Conservation (phyloP, 2,797 vertebrate genomes). For the Otus scops region DNA sequence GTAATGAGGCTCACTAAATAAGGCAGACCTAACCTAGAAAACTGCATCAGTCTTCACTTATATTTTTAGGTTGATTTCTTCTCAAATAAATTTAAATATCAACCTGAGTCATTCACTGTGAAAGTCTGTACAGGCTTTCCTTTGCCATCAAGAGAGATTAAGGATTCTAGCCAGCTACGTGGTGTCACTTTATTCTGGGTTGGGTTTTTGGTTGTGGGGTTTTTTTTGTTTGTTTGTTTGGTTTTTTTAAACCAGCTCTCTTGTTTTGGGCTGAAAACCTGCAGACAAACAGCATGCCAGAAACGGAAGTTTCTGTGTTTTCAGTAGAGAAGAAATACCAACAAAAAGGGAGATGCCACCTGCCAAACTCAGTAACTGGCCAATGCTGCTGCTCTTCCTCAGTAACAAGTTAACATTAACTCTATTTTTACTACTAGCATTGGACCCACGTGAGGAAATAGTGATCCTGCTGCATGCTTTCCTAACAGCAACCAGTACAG, state of each 20-base stretch:
- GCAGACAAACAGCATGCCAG: not conserved
- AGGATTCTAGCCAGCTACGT: not conserved
- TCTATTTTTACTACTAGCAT: not conserved
- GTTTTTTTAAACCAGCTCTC: not conserved
- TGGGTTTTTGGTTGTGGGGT: not conserved
- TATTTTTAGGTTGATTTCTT: slow-evolving; percentile 71
- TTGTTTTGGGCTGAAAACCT: slow-evolving; percentile 8
- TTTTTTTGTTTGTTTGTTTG: accelerated
- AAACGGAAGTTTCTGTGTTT: not conserved
- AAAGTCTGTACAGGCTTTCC: slow-evolving; percentile 59
- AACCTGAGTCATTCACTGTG: slow-evolving; percentile 66
- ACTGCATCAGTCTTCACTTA: slow-evolving; percentile 65
- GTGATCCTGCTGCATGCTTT: not conserved
- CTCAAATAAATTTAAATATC: slow-evolving; percentile 74
- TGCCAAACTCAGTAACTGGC: not conserved
- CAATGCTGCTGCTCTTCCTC: not conserved
- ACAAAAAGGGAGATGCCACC: not conserved
- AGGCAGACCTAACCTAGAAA: slow-evolving; percentile 65
- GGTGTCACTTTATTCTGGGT: not conserved
- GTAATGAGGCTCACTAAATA: slow-evolving; percentile 75
- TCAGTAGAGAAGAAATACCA: not conserved
- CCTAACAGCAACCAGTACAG: not conserved
- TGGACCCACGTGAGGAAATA: not conserved
- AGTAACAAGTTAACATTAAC: not conserved
- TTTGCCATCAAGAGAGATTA: slow-evolving; percentile 43